Base-by-base conservation (phyloP, 2,113 vertebrate species). In the Sylvietta virens region DNA sequence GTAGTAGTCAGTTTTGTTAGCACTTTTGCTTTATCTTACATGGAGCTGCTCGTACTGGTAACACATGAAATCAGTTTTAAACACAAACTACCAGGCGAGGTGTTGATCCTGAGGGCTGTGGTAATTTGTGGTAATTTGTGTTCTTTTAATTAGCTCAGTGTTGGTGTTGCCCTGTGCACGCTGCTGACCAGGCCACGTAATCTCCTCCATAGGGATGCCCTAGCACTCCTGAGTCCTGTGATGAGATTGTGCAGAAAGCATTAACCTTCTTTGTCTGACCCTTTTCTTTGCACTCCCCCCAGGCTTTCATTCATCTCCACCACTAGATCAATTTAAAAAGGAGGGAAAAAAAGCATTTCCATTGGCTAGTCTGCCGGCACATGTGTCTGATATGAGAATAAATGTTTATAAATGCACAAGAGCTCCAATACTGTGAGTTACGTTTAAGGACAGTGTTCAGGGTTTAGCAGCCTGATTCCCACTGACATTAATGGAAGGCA, bases 131-230 rank as follows among this genome's bases (percentile, higher is more conserved):
- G 64, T 94, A 97, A 96, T 98, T 97, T 97, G 88, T 97, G 96
- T 95, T 86, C 66, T 77, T 95, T 97, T 97, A 95, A 98, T 98
- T 97, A 97, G 96, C 96, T 97, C 92, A 81, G 92, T 84, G 96
- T 80, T 95, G 96, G 82, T 90, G 95, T n/a, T 80, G 85, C 86
- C n/a, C 80, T 61, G 81, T 20, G 58, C 10, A 15, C 1, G 13
- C 86, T 95, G 93, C 92, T 97, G 97, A 87, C 94, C 96, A 85
- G 92, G 70, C 85, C 13, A 2, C 1, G 8, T 91, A 94, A 97
- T 93, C 77, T 87, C 42, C 72, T 90, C 61, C 0, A 0, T 1
- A 5, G 72, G 35, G 65, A 61, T 82, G 92, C 60, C 4, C 0
- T 23, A 42, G 80, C 51, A 17, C 56, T 73, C 11, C 65, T 94